Conservation (phyloP, 2,113 vertebrate genomes). For the Columbina picui region DNA sequence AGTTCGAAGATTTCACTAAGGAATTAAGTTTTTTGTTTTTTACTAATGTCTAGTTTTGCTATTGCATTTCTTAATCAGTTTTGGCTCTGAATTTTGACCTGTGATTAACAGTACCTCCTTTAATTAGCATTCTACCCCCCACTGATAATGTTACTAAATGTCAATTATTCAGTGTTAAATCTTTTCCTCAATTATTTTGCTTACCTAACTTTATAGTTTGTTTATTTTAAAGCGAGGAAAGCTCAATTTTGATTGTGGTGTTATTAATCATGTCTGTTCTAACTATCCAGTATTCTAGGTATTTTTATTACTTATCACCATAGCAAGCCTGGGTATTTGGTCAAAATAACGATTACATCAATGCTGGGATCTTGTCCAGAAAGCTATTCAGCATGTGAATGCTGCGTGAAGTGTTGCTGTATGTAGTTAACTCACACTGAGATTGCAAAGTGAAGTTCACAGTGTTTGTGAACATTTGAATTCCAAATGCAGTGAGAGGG, state of each 20-base stretch:
- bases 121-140: not conserved
- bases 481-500: not conserved
- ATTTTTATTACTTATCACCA: not conserved
- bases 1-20: constrained; percentile 10
- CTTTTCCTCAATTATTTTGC: not conserved
- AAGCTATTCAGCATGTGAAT: not conserved
- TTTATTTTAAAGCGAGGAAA: not conserved
- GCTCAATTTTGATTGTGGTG: not conserved
- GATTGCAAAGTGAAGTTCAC: not conserved
- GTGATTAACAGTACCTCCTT: constrained; percentile 23
- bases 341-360: not conserved
- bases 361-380: not conserved
- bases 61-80: constrained; percentile 11
- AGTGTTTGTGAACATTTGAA: not conserved
- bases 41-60: not conserved
- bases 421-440: not conserved
- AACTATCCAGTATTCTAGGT: not conserved
- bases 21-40: constrained; percentile 7
- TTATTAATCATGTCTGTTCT: not conserved
- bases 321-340: not conserved
- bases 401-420: not conserved
- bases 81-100: constrained; percentile 4
- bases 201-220: not conserved
- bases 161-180: not conserved
- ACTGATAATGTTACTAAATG: not conserved